A percentile compares a stretch with the other conserved stretches of the same genome.
These are phyloP conservation scores for Crocallis elinguaria DNA, from an alignment of 2,888 invertebrate genomes.

Conservation along the genomic window DNA sequence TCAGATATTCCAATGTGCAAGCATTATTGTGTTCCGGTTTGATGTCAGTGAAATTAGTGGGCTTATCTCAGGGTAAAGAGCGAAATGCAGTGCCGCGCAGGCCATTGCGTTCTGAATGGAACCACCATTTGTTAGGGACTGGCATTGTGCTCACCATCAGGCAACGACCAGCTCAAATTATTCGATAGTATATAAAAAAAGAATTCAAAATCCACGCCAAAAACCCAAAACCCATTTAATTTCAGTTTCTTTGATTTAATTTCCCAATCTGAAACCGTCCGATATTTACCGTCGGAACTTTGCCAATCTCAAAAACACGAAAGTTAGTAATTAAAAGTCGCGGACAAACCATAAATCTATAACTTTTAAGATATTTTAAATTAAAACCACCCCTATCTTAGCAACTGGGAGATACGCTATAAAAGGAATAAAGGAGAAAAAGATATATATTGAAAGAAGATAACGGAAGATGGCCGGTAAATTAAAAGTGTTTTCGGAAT, in stretches of 20 bases:
- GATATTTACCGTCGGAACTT: constrained; percentile 43
- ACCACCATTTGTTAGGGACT: too few relatives aligned
- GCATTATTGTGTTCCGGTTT: too few relatives aligned
- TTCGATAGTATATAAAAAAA: too few relatives aligned
- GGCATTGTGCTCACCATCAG: too few relatives aligned
- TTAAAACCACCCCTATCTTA: constrained; percentile 34
- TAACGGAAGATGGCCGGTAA: constrained; percentile 14
- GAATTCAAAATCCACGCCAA: too few relatives aligned
- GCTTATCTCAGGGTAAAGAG: too few relatives aligned
- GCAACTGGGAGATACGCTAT: constrained; percentile 8
- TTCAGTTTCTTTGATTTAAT: neutral
- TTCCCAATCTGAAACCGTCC: constrained; percentile 30
- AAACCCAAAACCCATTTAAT: neutral
- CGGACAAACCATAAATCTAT: constrained; percentile 66
- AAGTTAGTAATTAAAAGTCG: constrained; percentile 70
- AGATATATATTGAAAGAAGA: constrained; percentile 24
- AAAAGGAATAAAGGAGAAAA: constrained; percentile 18
- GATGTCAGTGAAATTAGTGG: too few relatives aligned
- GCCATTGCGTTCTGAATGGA: too few relatives aligned
- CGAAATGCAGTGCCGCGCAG: too few relatives aligned
- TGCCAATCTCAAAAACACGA: constrained; percentile 46
- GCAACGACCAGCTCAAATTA: too few relatives aligned
- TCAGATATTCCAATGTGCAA: too few relatives aligned
- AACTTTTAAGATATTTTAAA: constrained; percentile 73
- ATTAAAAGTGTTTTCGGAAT: constrained; percentile 15